Evolutionary conservation across 2,888 invertebrate species (phyloP).

Genomic region (Helobdella robusta): DNA sequence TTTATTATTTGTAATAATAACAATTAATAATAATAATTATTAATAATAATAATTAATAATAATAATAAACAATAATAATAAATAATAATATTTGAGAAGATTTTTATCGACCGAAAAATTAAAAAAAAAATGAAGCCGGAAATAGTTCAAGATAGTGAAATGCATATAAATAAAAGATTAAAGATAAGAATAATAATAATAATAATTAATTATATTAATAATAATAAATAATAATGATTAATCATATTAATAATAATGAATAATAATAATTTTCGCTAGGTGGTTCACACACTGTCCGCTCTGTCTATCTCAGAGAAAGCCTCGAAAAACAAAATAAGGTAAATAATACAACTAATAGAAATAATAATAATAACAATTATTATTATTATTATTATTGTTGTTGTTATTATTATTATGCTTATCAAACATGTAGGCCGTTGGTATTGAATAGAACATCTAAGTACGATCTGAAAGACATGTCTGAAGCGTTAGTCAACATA

Average conservation of each 20-base stretch:
- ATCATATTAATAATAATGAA: neutral
- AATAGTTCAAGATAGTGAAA: too few species aligned
- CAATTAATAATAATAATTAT: neutral
- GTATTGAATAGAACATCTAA: conserved; percentile 3
- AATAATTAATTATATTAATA: conserved; percentile 6
- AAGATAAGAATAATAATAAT: conserved; percentile 6
- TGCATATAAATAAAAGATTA: conserved; percentile 6
- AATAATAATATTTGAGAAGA: too few species aligned
- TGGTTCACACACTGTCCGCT: conserved; percentile 1
- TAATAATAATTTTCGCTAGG: neutral
- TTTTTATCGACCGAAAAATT: too few species aligned
- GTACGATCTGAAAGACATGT: conserved; percentile 1
- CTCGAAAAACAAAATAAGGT: neutral
- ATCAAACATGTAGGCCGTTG: neutral
- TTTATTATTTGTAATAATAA: too few species aligned
- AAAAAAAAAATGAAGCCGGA: too few species aligned
- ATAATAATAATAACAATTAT: conserved; percentile 6
- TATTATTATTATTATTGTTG: too few species aligned
- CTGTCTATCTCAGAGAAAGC: conserved; percentile 11
- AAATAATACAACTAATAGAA: too few species aligned
- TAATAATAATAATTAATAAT: neutral
- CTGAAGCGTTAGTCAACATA: too few species aligned
- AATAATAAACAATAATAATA: neutral
- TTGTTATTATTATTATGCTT: neutral
- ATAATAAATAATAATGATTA: neutral